phyloP scores from a whole-genome alignment of 2,797 vertebrate species.

The Rhyacichthys aspro region DNA sequence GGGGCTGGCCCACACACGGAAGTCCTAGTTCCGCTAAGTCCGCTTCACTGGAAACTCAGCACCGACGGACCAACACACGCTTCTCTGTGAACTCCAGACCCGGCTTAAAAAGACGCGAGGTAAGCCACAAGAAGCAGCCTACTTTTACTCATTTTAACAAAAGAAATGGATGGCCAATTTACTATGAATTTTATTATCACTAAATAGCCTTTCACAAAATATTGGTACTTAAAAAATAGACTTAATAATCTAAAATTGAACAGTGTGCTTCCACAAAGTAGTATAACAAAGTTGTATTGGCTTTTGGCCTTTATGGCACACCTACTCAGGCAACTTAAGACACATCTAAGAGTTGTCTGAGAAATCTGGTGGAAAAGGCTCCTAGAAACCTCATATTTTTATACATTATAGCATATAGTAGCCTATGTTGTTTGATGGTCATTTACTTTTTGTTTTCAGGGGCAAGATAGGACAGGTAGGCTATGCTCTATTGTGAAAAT shows the following conservation, averaged over 20 bases:
- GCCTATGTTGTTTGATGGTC: neutral
- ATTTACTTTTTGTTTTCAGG: neutral
- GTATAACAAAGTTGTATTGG: no score
- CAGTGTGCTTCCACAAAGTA: no score
- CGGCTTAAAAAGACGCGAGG: conserved; percentile 53
- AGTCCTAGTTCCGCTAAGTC: conserved; percentile 63
- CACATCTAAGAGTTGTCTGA: neutral
- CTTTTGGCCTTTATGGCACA: no score
- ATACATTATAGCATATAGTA: no score
- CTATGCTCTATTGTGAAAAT: neutral
- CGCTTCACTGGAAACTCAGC: conserved; percentile 54
- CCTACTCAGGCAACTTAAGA: no score
- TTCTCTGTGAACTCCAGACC: conserved; percentile 39
- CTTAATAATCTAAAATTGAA: no score
- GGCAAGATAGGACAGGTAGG: neutral
- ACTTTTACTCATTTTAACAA: neutral
- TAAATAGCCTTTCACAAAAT: no score
- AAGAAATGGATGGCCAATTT: neutral
- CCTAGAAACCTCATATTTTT: no score
- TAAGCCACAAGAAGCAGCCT: conserved; percentile 29
- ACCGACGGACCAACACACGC: conserved; percentile 45
- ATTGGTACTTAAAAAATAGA: no score
- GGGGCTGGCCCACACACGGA: conserved; percentile 68
- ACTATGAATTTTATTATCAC: neutral
- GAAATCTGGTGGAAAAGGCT: no score